Evolutionary conservation across 2,888 invertebrate species (phyloP), one percentile per base, ranked within the genome.

Genomic region (Plebejus melissa): DNA sequence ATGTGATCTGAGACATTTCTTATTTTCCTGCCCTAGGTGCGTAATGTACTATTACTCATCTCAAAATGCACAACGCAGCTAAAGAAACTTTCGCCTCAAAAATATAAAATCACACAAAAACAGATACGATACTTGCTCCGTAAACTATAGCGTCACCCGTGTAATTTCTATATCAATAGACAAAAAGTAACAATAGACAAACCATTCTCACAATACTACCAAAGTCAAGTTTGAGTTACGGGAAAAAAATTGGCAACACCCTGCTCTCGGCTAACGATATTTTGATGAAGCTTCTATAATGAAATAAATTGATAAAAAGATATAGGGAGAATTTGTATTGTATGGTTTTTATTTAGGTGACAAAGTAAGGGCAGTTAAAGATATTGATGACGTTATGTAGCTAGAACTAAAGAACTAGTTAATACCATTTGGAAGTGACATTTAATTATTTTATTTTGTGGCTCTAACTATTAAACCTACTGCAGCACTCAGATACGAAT

Each of bases 231-330:
- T 90, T 89, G 89, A 90, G 81, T 88, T 88, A 90, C 86, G 88
- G 85, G 81, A 89, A 91, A 91, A 90, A 90, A 90, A 91, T 86
- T 86, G 86, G 82, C 90, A 89, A 89, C 83, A 87, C 81, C 84
- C 85, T 86, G 82, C 80, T 80, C 80, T 82, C 80, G 80, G 83
- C 88, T 92, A 92, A 92, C 90, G 92, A 92, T 88, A 85, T 89
- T 91, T 91, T 92, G 92, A 92, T 92, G 90, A 89, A 85, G 81
- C 82, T 85, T 80, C 86, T 84, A 86, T 89, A 88, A 91, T 90
- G 87, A 90, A 90, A 90, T 87, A 86, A 88, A 88, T 70, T 75
- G 50, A 70, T 75, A 87, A 84, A 86, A 83, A 80, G 83, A 72
- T 50, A 72, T 71, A 9, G 72, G 72, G 72, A 54, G 54, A 54